These are phyloP conservation scores for Macrotus californicus DNA, from an alignment of 2,113 vertebrate genomes.

Conservation along the genomic window DNA sequence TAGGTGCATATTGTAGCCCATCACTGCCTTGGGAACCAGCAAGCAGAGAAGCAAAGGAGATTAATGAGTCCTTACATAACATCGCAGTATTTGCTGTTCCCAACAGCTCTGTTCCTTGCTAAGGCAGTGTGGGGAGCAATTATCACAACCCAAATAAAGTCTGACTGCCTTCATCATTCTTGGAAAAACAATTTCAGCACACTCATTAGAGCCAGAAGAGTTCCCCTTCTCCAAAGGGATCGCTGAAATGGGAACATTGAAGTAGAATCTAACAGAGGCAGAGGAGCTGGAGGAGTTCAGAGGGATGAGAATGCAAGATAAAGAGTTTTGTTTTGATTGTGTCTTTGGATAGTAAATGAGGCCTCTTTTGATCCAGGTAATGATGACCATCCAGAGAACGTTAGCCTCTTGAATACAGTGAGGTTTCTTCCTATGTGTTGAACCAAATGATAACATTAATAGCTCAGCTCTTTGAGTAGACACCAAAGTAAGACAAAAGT, in stretches of 20 bases:
- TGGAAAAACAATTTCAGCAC: slow-evolving; percentile 42
- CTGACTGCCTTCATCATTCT: slow-evolving; percentile 44
- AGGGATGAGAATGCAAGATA: neutral
- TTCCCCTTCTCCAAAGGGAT: slow-evolving; percentile 26
- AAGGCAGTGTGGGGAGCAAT: slow-evolving; percentile 55
- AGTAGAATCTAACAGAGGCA: neutral
- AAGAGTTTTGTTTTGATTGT: neutral
- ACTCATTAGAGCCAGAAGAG: slow-evolving; percentile 45
- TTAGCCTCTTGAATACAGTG: neutral
- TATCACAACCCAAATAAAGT: neutral
- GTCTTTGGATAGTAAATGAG: neutral
- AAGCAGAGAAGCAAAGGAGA: neutral
- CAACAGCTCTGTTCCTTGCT: slow-evolving; percentile 55
- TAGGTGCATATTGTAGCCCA: neutral
- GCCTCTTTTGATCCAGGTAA: neutral
- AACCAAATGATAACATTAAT: neutral
- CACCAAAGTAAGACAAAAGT: neutral
- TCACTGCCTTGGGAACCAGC: neutral
- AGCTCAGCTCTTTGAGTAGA: neutral
- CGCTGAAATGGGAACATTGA: slow-evolving; percentile 38
- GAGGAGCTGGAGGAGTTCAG: neutral
- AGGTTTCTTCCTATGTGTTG: neutral
- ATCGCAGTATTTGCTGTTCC: slow-evolving; percentile 24
- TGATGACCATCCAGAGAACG: neutral
- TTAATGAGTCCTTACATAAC: slow-evolving; percentile 49